Evolutionary conservation across 2,797 vertebrate genomes (phyloP).

Genomic region (Lagodon rhomboides): DNA sequence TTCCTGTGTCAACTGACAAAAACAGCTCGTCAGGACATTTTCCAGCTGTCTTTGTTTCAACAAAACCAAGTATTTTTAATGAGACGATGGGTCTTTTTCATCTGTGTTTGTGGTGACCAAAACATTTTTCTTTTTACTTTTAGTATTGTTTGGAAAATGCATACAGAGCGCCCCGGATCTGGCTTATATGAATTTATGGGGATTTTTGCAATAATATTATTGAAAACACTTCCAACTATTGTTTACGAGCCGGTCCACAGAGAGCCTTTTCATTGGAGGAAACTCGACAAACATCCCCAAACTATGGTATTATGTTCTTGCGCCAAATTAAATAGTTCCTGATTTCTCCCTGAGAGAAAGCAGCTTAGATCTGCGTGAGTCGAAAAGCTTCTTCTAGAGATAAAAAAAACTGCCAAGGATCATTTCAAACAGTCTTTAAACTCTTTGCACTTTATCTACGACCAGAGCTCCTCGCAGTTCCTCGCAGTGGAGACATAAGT

Average conservation of each 20-base stretch:
- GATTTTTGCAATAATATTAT: too few species aligned
- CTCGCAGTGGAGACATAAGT: background rate
- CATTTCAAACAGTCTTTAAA: conserved; percentile 14
- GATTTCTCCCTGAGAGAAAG: conserved; percentile 1
- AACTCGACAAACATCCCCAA: background rate
- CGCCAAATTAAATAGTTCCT: background rate
- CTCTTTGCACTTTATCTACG: conserved; percentile 7
- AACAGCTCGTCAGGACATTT: too few species aligned
- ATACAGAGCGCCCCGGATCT: too few species aligned
- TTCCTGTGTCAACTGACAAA: too few species aligned
- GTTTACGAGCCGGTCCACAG: background rate
- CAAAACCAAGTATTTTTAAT: too few species aligned
- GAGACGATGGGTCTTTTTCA: too few species aligned
- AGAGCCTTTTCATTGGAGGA: conserved; percentile 1
- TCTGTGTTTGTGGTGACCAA: too few species aligned
- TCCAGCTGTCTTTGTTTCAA: too few species aligned
- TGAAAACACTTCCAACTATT: too few species aligned
- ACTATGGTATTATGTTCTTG: background rate
- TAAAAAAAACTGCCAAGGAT: conserved; percentile 13
- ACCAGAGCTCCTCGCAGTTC: background rate
- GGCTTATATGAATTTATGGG: too few species aligned
- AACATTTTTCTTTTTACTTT: too few species aligned
- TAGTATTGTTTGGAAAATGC: too few species aligned
- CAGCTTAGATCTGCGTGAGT: background rate
- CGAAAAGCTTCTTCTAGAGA: conserved; percentile 5